Base-by-base conservation (phyloP, 2,113 vertebrate species). In the Ceyx melanurus region DNA sequence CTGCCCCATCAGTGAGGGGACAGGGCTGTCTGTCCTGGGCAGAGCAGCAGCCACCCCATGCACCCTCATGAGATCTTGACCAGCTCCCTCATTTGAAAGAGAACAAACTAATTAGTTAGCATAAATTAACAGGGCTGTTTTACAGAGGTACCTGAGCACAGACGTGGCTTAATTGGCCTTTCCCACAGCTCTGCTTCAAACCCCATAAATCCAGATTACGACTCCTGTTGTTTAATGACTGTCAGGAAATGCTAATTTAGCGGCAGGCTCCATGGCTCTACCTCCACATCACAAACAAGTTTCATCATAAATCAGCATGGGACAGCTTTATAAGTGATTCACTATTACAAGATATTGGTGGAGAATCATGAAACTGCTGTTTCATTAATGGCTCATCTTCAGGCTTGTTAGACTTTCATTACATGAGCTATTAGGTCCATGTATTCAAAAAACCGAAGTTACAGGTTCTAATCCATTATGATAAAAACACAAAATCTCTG, bases 381-480 rank as follows among this genome's bases (percentile, higher is more conserved):
- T 96, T 95, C 97, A 95, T 97, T 97, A 97, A 98, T 96, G 97
- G 96, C 92, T 97, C 97, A 96, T 97, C 97, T 95, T 96, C 97
- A 94, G 91, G 90, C 92, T 97, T 96, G 96, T 97, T 97, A 97
- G 95, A 79, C 81, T 97, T 96, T 96, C 97, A 97, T 97, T 97
- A 96, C 35, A 50, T 95, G 94, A 95, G 84, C 96, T 97, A 97
- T 97, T 97, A 97, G 96, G 94, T 79, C 97, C 90, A 54, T 86
- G 95, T 90, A 95, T 97, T 95, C 97, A 90, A 94, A 96, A 97
- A 96, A 97, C 7, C 79, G 78, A 97, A 97, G 97, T 97, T 89
- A 97, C 92, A 90, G 91, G 95, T 94, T 95, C 96, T 94, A 97
- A 97, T 98, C 96, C 95, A 89, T 97, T 96, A 98, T 64, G 91